Conservation (phyloP, 2,113 vertebrate species). For the Odocoileus hemionus region DNA sequence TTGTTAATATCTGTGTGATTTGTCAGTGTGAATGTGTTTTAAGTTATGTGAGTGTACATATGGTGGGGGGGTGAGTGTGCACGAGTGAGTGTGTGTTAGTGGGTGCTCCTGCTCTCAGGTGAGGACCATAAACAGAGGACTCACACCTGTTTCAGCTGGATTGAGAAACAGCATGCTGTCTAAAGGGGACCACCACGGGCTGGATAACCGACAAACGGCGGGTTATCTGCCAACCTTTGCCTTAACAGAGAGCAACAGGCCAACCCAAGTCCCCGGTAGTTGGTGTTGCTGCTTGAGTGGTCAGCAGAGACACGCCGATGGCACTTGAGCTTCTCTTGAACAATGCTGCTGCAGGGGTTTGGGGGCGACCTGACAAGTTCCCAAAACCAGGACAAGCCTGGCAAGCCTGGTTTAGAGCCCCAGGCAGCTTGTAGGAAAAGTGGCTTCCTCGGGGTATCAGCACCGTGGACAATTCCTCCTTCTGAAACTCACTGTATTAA, state of each 20-base stretch:
- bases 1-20: not conserved
- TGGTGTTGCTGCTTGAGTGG: not conserved
- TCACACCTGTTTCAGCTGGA: conserved; percentile 7
- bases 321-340: not conserved
- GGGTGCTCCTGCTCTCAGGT: not conserved
- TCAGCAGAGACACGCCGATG: not conserved
- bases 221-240: not conserved
- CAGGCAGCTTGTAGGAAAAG: not conserved
- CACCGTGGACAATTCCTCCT: conserved; percentile 71
- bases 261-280: not conserved
- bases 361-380: not conserved
- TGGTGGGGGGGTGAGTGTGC: not conserved
- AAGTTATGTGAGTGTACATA: not conserved
- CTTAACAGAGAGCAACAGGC: not conserved
- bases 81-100: not conserved
- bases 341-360: not conserved
- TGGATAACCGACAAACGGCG: not conserved
- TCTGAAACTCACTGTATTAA: not conserved
- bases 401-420: not conserved
- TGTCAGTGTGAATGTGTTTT: not conserved
- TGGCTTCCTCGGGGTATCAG: conserved; percentile 49
- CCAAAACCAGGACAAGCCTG: not conserved
- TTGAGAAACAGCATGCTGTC: conserved; percentile 30
- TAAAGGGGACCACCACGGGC: not conserved
- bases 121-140: not conserved